phyloP scores from a whole-genome alignment of 2,797 vertebrate genomes.

The Furcifer pardalis region DNA sequence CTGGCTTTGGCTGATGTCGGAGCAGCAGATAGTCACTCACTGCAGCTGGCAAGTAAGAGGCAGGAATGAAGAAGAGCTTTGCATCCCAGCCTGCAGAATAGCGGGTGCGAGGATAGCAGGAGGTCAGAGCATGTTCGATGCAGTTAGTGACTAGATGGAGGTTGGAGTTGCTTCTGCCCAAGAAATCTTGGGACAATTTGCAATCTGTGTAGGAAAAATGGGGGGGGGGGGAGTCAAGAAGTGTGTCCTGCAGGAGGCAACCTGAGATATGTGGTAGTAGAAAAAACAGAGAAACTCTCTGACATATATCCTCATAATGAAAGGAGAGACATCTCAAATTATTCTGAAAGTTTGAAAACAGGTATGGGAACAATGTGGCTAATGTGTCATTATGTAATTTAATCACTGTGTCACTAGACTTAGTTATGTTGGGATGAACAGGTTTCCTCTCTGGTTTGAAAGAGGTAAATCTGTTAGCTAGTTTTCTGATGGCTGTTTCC shows the following conservation, averaged over 20 bases:
- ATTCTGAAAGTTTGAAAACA: no score
- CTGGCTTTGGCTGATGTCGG: slow-evolving; percentile 40
- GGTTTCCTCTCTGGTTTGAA: no score
- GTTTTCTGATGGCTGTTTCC: no score
- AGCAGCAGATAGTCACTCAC: slow-evolving; percentile 74
- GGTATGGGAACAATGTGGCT: no score
- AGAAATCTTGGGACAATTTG: accelerated
- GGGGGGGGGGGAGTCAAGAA: not conserved
- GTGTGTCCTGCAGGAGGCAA: not conserved
- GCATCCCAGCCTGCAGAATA: slow-evolving; percentile 88
- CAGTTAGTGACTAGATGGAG: slow-evolving; percentile 82
- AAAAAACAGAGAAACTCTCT: no score
- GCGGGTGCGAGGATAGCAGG: slow-evolving; percentile 80
- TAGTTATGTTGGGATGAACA: no score
- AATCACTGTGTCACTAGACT: no score
- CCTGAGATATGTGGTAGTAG: no score
- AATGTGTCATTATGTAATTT: no score
- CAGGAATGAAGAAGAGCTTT: slow-evolving; percentile 85
- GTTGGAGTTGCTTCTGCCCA: slow-evolving; percentile 27
- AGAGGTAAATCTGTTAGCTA: no score
- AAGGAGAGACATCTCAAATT: no score
- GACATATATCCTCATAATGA: no score
- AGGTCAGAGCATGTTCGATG: slow-evolving; percentile 87
- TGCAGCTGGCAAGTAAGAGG: slow-evolving; percentile 84
- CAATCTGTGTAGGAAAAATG: not conserved